Evolutionary conservation across 2,888 invertebrate genomes (phyloP).

Genomic region (Nomada fucata): DNA sequence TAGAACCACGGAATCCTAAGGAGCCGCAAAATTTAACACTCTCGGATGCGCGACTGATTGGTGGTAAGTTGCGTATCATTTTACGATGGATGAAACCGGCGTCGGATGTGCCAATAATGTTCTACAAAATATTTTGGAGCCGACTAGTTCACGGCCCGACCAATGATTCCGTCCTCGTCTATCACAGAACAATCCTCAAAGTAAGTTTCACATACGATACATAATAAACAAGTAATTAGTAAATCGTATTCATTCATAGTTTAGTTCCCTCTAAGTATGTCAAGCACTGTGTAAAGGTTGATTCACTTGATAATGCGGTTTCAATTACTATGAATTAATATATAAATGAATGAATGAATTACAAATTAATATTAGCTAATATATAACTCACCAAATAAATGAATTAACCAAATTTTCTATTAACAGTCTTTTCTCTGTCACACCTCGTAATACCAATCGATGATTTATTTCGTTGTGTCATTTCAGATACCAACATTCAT

Average conservation of each 20-base stretch:
- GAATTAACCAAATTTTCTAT: too few species aligned
- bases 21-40: conserved; percentile 87
- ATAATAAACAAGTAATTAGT: background rate
- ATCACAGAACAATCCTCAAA: conserved; percentile 60
- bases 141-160: conserved; percentile 87
- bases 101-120: conserved; percentile 89
- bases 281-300: too few species aligned
- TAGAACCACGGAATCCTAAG: conserved; percentile 87
- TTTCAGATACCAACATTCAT: background rate
- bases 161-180: conserved; percentile 87
- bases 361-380: too few species aligned
- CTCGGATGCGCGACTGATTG: conserved; percentile 71
- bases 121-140: conserved; percentile 91
- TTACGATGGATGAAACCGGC: conserved; percentile 89
- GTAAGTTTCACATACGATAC: conserved; percentile 26
- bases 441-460: too few species aligned
- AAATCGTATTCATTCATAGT: too few species aligned
- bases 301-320: too few species aligned
- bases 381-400: too few species aligned
- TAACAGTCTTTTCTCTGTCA: too few species aligned
- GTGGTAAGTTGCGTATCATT: conserved; percentile 85
- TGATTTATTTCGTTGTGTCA: background rate
- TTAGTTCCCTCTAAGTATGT: too few species aligned
- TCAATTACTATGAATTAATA: too few species aligned
- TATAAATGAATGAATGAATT: too few species aligned